Percentiles rank a stretch among this genome's conserved stretches.
Evolutionary conservation across 2,797 vertebrate genomes (phyloP).

Genomic region (Hapalemur alaotrensis): DNA sequence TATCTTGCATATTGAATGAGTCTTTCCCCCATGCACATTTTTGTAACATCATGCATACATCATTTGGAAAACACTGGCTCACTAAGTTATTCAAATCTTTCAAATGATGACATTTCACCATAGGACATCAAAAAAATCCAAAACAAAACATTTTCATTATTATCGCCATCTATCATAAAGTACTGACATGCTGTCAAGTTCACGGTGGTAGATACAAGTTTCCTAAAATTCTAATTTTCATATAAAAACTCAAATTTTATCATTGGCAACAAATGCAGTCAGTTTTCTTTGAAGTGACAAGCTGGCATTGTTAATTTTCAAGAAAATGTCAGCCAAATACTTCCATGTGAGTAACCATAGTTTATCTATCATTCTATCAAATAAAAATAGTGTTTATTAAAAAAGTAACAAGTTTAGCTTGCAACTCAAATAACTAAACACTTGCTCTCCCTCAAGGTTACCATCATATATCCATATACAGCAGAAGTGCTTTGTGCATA

Average conservation of each 20-base stretch:
- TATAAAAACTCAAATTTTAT: conserved; percentile 2
- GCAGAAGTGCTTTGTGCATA: neutral
- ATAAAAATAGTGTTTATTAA: neutral
- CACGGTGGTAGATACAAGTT: neutral
- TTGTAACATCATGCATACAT: neutral
- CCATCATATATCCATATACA: neutral
- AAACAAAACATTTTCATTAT: neutral
- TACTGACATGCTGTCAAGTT: neutral
- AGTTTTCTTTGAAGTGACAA: conserved; percentile 26
- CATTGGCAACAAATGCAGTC: neutral
- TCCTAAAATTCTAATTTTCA: conserved; percentile 34
- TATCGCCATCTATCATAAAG: neutral
- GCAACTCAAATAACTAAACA: neutral
- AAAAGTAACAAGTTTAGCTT: neutral
- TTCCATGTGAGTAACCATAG: neutral
- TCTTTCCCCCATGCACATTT: neutral
- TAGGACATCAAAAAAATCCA: neutral
- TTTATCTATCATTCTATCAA: neutral
- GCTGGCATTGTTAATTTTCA: conserved; percentile 22
- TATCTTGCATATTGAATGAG: neutral
- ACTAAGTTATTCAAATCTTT: neutral
- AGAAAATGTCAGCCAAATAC: neutral
- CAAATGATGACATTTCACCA: neutral
- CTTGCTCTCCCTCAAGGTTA: neutral
- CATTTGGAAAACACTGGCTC: neutral